Base-by-base conservation (phyloP, 1,140 invertebrate genomes). In the Drosophila nigromelanica region DNA sequence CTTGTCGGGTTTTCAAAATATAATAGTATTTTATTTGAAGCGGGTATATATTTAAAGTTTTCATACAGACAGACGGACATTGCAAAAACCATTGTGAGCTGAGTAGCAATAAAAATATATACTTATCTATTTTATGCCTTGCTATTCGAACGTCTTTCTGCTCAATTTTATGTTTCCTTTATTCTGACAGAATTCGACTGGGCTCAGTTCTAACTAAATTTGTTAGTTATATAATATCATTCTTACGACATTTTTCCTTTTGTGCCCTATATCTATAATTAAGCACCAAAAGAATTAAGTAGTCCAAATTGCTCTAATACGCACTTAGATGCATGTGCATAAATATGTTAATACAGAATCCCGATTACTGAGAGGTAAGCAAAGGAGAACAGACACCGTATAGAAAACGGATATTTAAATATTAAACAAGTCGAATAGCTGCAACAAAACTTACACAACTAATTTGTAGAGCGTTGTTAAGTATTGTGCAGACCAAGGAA, bases 361-460 rank as follows among this genome's bases (percentile, higher is more conserved):
- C 7, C 1, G 30, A 27, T 4, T 27, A 27, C 24, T 4, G 24
- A 2, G 24, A 8, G 30, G 30, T 6, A 8, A 33, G 30, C 30
- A 39, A 51, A 51, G 10, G 45, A 18, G 40, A 73, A 27, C 27
- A 27, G 27, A 27, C 4, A 27, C 27, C 21, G 21, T 2, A 2
- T 5, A 27, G 27, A 27, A 27, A 78, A 78, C 73, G 66, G 68
- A 43, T 78, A 52, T 59, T 73, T 68, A 73, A 78, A 78, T 78
- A 78, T 73, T 78, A 54, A 78, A 73, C 74, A 78, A 62, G 24
- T 27, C 24, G 24, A 27, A 27, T 4, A 27, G 24, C 24, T 27
- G 24, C 24, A 27, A 27, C 24, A 27, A 27, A 4, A 27, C 45
- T 64, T 30, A 35, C 27, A 18, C 18, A 18, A 18, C 18, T 18